Base-by-base conservation (phyloP, 1,140 invertebrate species). In the Drosophila burlai region DNA sequence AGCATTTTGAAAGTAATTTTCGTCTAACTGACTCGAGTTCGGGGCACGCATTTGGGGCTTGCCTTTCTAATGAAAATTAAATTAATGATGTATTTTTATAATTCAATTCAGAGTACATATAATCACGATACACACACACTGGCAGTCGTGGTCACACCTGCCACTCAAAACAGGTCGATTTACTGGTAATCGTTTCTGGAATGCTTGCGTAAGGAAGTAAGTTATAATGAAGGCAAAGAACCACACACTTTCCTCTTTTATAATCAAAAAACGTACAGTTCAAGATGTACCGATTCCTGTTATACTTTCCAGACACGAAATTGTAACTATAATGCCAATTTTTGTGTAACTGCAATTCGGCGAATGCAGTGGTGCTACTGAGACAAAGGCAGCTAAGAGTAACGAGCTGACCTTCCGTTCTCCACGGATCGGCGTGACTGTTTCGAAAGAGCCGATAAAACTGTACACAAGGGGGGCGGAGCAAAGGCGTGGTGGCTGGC, bases 321-420 rank as follows among this genome's bases (percentile, higher is more conserved):
- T 24, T 31, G 2, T 34, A 11, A 42, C 38, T n/a, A 1, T 15
- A 24, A 18, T 34, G 38, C 46, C 64, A 29, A 52, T 36, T 36
- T 52, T 68, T 40, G 31, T 40, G 42, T 36, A 34, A 57, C 29
- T 52, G 71, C 61, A 52, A 42, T 31, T 54, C 18, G 13, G 26
- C 47, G 54, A 76, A 58, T 66, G 52, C 54, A 66, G 46, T 29
- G n/a, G 52, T 10, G 36, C 21, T 57, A 31, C 24, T 24, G 29
- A 52, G 61, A 50, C 50, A 77, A 78, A 58, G 43, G 49, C 46
- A 54, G 18, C 34, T 40, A 24, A 34, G 38, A 34, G 38, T 63
- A 49, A 89, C 76, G 77, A 45, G 83, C 49, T 87, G 84, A 87
- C 83, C 83, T 76, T 76, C 72, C 73, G 43, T 86, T 87, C 83